These are phyloP conservation scores for Siniperca chuatsi DNA, from an alignment of 2,113 vertebrate species.

Conservation along the genomic window DNA sequence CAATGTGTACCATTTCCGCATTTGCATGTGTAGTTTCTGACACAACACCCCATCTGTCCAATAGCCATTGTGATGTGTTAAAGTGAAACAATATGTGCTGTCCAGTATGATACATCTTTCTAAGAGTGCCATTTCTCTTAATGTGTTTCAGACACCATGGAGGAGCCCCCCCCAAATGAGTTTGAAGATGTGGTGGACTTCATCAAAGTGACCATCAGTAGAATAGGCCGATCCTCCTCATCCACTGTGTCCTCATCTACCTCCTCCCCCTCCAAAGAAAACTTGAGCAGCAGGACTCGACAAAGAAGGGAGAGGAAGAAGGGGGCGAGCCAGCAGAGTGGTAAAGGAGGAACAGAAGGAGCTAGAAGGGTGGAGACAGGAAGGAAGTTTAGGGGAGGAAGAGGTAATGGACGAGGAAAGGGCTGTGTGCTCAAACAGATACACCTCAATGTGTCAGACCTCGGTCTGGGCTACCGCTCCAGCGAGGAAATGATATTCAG, in stretches of 20 bases:
- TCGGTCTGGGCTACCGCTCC: slow-evolving; percentile 93
- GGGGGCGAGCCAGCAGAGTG: slow-evolving; percentile 62
- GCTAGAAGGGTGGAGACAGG: slow-evolving; percentile 12
- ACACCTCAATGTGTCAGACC: slow-evolving; percentile 94
- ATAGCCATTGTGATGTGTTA: not conserved
- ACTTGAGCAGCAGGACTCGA: slow-evolving; percentile 71
- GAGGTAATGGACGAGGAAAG: slow-evolving; percentile 81
- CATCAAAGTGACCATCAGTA: slow-evolving; percentile 91
- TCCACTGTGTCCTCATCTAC: slow-evolving; percentile 46
- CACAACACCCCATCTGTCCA: slow-evolving; percentile 18
- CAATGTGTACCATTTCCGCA: slow-evolving; percentile 11
- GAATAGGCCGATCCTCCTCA: slow-evolving; percentile 86
- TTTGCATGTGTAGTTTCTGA: not conserved
- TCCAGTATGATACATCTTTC: slow-evolving; percentile 15
- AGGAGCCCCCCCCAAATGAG: slow-evolving; percentile 58
- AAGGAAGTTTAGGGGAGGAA: slow-evolving; percentile 74
- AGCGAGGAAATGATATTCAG: slow-evolving; percentile 94
- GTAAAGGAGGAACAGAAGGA: slow-evolving; percentile 81
- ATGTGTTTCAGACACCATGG: slow-evolving; percentile 63
- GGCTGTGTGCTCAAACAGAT: slow-evolving; percentile 92
- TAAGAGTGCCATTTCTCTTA: slow-evolving; percentile 19
- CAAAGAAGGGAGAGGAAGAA: slow-evolving; percentile 58
- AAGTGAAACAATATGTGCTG: slow-evolving; percentile 40
- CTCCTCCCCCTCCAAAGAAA: slow-evolving; percentile 49
- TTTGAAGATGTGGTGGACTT: slow-evolving; percentile 91